Conservation (phyloP, 2,113 vertebrate genomes). For the Phasianus colchicus region DNA sequence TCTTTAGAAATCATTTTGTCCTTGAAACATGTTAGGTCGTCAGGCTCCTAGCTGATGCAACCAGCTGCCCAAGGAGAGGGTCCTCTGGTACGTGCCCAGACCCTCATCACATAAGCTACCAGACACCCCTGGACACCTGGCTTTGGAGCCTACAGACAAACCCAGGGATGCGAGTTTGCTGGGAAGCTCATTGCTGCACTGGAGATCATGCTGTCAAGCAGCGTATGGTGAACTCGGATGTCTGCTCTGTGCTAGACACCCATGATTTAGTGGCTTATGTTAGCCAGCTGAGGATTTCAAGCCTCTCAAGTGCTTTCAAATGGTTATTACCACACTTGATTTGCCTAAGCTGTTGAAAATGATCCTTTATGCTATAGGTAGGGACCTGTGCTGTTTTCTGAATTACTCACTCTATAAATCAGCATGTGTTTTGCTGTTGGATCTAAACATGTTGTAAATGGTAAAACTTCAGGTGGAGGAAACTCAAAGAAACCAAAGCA, state of each 20-base stretch:
- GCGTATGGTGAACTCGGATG: background rate
- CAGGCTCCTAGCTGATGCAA: background rate
- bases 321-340: background rate
- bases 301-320: background rate
- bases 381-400: background rate
- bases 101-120: background rate
- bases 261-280: accelerated
- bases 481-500: background rate
- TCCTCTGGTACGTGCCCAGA: background rate
- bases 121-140: background rate
- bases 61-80: background rate
- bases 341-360: background rate
- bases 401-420: background rate
- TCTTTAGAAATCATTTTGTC: background rate
- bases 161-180: background rate
- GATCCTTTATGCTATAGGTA: background rate
- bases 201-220: background rate
- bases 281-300: background rate
- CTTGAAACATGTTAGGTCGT: background rate
- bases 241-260: background rate
- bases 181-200: background rate
- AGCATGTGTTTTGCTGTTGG: background rate
- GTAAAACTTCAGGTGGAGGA: background rate
- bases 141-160: background rate
- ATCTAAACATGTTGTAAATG: background rate